Evolutionary conservation across 2,888 invertebrate genomes (phyloP), one percentile per base, ranked within the genome.

Genomic region (Adineta ricciae): DNA sequence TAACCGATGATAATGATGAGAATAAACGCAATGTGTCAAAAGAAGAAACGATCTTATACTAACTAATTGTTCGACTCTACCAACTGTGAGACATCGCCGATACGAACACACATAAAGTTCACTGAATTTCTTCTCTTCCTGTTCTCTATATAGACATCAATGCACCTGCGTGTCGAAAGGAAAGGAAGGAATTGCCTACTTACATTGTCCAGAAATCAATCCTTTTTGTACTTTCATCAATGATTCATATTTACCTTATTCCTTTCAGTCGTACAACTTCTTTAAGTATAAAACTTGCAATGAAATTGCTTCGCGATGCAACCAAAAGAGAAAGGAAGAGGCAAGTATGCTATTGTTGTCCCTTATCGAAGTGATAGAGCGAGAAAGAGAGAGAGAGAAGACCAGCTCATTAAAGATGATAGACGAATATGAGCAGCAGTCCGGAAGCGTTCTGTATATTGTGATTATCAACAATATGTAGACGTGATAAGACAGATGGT

Each of bases 391-490:
- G 11, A 11, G 14, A 64, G 16, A 64, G 32, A 27, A 56, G 27
- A 64, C 64, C 14, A 64, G 32, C 64, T 64, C 64, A 64, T 64
- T 64, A 64, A 36, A 64, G 1, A 64, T 2, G 64, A 64, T 64
- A 64, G 64, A 27, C 27, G 27, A 27, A 14, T 64, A 19, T 64
- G 64, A 64, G 16, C 27, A 36, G 27, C 64, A 64, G 64, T 64
- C 64, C 64, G 64, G 64, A 64, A 64, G 64, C 32, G 14, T 32
- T 32, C 32, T 32, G 16, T 64, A 64, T 32, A 19, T 64, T 64
- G 64, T 27, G 64, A 64, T 64, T 64, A 64, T 64, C 64, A 64
- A 27, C 32, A 64, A 64, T 64, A 64, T 64, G 64, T 64, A 64
- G 64, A 64, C 64, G 19, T 32, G 64, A 64, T 64, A 27, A 64